These are phyloP conservation scores for Pelvicachromis taeniatus DNA, from an alignment of 2,113 vertebrate genomes.

Conservation along the genomic window DNA sequence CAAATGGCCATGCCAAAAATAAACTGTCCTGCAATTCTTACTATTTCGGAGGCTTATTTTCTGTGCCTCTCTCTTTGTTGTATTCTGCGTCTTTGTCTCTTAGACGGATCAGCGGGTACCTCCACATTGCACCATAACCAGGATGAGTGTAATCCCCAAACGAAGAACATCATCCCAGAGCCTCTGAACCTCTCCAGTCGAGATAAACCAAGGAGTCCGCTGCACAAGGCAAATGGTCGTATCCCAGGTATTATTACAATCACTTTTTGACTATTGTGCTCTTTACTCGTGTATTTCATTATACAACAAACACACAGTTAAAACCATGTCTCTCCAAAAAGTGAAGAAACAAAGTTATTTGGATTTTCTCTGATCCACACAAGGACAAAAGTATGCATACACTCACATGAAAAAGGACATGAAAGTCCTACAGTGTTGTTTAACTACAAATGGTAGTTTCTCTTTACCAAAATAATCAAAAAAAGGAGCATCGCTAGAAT, in stretches of 20 bases:
- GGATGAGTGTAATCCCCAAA: background rate
- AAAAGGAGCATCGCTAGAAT: background rate
- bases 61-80: background rate
- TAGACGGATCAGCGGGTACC: background rate
- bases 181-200: conserved; percentile 73
- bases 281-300: background rate
- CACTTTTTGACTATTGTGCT: background rate
- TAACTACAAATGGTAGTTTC: background rate
- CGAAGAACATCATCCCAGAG: conserved; percentile 25
- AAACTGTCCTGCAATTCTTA: background rate
- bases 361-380: background rate
- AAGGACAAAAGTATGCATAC: background rate
- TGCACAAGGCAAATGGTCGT: conserved; percentile 63
- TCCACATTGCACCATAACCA: background rate
- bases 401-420: too few species aligned
- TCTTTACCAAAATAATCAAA: background rate
- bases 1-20: background rate
- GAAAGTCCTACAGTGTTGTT: background rate
- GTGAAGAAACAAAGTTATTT: too few species aligned
- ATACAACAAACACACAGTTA: background rate
- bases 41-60: background rate
- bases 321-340: background rate
- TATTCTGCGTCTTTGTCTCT: background rate
- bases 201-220: conserved; percentile 12
- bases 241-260: conserved; percentile 62